These are phyloP conservation scores for Calliphora vicina DNA, from an alignment of 1,140 invertebrate genomes.

Conservation along the genomic window DNA sequence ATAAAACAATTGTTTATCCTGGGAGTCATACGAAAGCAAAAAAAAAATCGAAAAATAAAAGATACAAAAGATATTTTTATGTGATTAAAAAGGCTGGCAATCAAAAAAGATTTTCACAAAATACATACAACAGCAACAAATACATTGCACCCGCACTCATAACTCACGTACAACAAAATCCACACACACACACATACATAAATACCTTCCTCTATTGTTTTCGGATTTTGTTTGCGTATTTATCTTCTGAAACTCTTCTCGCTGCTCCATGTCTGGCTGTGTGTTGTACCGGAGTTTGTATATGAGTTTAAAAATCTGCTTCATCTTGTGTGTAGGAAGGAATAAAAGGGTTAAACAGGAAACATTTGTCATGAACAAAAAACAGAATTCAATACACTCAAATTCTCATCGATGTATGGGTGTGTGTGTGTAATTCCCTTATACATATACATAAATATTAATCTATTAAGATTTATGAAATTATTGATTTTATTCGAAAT, in stretches of 20 bases:
- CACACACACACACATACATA: neutral
- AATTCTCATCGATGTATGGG: neutral
- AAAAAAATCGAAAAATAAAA: neutral
- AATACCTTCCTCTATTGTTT: neutral
- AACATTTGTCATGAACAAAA: slow-evolving; percentile 1
- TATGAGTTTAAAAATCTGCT: neutral
- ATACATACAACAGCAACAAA: neutral
- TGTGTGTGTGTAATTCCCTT: neutral
- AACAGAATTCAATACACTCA: neutral
- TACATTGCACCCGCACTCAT: neutral
- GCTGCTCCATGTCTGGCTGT: no score
- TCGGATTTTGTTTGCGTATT: neutral
- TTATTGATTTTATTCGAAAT: neutral
- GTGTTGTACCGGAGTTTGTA: neutral
- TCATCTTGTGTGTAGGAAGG: neutral
- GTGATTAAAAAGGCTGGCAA: slow-evolving; percentile 9
- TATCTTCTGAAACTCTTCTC: neutral
- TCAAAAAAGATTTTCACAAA: neutral
- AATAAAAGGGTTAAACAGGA: slow-evolving; percentile 2
- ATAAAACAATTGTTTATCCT: slow-evolving; percentile 10
- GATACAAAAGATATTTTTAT: neutral
- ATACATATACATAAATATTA: neutral
- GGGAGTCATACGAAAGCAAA: neutral
- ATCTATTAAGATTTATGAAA: neutral
- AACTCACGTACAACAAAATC: neutral